Evolutionary conservation across 2,888 invertebrate genomes (phyloP).

Genomic region (Clostera curtula): DNA sequence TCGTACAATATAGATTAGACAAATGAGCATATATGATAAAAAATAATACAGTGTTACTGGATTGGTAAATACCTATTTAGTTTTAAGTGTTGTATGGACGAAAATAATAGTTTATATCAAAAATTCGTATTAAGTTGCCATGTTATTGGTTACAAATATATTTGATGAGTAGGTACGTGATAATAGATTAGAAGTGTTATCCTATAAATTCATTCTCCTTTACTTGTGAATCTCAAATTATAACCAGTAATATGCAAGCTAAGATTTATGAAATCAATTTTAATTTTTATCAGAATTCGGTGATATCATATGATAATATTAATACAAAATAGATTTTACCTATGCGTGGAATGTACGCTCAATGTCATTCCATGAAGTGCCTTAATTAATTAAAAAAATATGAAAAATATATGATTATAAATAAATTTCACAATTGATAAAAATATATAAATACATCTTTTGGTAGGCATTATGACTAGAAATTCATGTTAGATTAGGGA

Average conservation of each 20-base stretch:
- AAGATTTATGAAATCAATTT: conserved; percentile 19
- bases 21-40: conserved; percentile 31
- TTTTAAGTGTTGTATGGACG: conserved; percentile 47
- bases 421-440: conserved; percentile 30
- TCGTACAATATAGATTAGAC: conserved; percentile 43
- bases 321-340: conserved; percentile 23
- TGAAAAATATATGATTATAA: conserved; percentile 9
- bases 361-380: conserved; percentile 67
- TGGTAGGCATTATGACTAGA: conserved; percentile 22
- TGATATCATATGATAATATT: conserved; percentile 27
- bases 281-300: conserved; percentile 25
- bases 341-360: conserved; percentile 43
- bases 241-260: conserved; percentile 30
- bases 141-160: conserved; percentile 57
- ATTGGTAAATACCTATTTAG: conserved; percentile 29
- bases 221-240: conserved; percentile 36
- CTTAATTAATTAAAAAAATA: conserved; percentile 27
- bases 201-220: conserved; percentile 17
- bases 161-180: conserved; percentile 43
- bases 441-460: conserved; percentile 29
- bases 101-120: conserved; percentile 30
- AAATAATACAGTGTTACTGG: conserved; percentile 21
- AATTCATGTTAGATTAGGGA: conserved; percentile 17
- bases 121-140: conserved; percentile 49
- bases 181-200: conserved; percentile 40